Conservation (phyloP, 2,113 vertebrate species). For the cattle (Bos taurus) region ARS-UCD2.0 NC_037339.1:2594501-2595000, state of each 20-base stretch:
- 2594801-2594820: neutral
- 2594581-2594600: neutral
- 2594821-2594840: neutral
- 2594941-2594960: neutral
- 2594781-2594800: neutral
- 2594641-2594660: neutral
- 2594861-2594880: neutral
- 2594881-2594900: neutral
- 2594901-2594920: neutral
- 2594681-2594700: neutral
- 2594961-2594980: neutral
- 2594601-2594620: neutral
- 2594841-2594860: neutral
- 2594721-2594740: neutral
- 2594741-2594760: neutral
- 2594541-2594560: neutral
- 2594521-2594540: neutral
- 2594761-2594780: neutral
- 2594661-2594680: neutral
- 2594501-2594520: neutral
- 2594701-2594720: neutral
- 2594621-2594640: neutral
- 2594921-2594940: neutral
- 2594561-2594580: neutral
- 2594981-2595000: neutral